Base-by-base conservation (phyloP, 92 coral and sea anemone genomes). In the Nematostella vectensis region DNA sequence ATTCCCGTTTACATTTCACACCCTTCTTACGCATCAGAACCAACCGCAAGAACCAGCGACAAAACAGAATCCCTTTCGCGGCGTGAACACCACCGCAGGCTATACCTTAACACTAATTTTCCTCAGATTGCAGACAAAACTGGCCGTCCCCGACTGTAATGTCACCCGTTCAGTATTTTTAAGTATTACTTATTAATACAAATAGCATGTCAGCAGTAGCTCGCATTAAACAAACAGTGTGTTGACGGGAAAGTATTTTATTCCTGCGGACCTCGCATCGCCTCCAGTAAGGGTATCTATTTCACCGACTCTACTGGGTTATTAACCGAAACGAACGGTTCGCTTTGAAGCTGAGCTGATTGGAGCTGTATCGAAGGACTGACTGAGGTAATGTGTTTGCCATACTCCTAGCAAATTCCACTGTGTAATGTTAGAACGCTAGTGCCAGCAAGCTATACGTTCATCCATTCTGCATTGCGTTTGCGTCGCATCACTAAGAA, bases 241-340 rank as follows among this genome's bases (percentile, higher is more conserved):
- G 51, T 45, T 45, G 51, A 45, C 23, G 51, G 51, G 4, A 4
- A 45, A 45, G 51, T 22, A 45, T 45, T 45, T 45, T 45, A 45
- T 6, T 11, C 9, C 23, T 45, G 51, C 18, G 17, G 51, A 45
- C 51, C 51, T 11, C 23, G 51, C 51, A 33, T 33, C 6, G 18
- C 51, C 51, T 8, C 51, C 4, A 45, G 51, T 45, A 9, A 45
- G 51, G 18, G 23, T 11, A 45, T 45, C 21, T 4, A 45, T 45
- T 45, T 45, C 51, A 45, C 4, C 51, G 4, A 45, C 51, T 45
- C 17, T 4, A 45, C 4, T 33, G 6, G 40, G 15, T 33, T 33
- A 15, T 33, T 33, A 33, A 33, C 40, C 15, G 40, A 6, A 6
- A 6, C 15, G 40, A 15, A 33, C 6, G 8, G 40, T 6, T 15